Conservation (phyloP, 2,888 invertebrate genomes). For the Theretra japonica region DNA sequence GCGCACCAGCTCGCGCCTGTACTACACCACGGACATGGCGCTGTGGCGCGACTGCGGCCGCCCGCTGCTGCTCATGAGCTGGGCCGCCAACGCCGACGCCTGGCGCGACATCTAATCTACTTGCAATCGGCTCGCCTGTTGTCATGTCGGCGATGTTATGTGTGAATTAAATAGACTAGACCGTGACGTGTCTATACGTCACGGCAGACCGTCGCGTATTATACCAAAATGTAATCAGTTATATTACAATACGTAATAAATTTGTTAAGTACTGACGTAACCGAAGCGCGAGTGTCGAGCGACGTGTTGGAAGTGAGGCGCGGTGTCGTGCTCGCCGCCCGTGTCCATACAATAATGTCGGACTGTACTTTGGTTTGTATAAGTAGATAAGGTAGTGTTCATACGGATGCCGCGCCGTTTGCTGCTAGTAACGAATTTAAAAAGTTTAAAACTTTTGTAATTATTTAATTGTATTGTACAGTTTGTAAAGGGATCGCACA, state of each 20-base stretch:
- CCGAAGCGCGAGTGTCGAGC: background rate
- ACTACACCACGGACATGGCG: too few relatives aligned
- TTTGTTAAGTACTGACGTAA: conserved; percentile 20
- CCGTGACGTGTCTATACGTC: background rate
- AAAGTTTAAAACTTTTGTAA: conserved; percentile 29
- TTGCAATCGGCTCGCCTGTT: background rate
- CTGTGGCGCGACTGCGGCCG: too few relatives aligned
- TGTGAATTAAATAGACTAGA: background rate
- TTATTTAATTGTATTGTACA: background rate
- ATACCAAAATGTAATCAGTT: conserved; percentile 32
- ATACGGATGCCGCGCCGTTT: conserved; percentile 25
- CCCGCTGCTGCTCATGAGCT: too few relatives aligned
- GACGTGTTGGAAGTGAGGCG: background rate
- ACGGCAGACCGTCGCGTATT: background rate
- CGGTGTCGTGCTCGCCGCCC: conserved; percentile 11
- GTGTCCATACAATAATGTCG: background rate
- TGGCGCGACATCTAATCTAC: too few relatives aligned
- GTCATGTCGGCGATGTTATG: background rate
- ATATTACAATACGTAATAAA: conserved; percentile 35
- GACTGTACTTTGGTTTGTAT: background rate
- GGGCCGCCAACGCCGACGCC: too few relatives aligned
- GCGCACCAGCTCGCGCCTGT: too few relatives aligned
- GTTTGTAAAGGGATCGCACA: background rate
- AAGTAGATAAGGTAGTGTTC: background rate
- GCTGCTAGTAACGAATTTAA: conserved; percentile 29